Evolutionary conservation across 2,888 invertebrate species (phyloP).

Genomic region (Conchocele bisecta): DNA sequence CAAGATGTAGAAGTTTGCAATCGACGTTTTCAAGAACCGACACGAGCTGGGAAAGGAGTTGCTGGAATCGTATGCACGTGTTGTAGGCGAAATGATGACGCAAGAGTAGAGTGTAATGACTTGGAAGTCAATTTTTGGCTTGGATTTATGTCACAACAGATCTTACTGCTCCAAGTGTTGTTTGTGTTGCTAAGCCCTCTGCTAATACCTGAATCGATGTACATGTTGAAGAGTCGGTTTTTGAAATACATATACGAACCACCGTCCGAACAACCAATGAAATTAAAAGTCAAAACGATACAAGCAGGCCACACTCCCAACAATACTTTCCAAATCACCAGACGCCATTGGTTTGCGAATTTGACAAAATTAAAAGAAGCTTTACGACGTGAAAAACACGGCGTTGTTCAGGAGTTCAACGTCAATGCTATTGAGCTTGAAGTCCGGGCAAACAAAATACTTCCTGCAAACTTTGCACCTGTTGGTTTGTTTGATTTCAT

Average conservation of each 20-base stretch:
- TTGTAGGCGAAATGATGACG: not conserved
- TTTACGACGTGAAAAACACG: not conserved
- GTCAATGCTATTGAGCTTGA: not conserved
- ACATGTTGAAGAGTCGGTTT: not conserved
- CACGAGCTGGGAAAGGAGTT: not conserved
- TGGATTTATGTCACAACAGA: not conserved
- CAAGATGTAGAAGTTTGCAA: not conserved
- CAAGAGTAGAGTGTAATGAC: not conserved
- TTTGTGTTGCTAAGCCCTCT: slow-evolving; percentile 11
- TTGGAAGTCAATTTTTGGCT: not conserved
- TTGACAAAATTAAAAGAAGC: not conserved
- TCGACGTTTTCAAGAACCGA: not conserved
- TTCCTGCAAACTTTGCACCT: slow-evolving; percentile 3
- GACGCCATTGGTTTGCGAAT: not conserved
- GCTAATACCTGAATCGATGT: not conserved
- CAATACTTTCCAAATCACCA: not conserved
- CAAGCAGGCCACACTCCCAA: not conserved
- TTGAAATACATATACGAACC: slow-evolving; percentile 5
- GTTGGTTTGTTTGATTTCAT: slow-evolving; percentile 4
- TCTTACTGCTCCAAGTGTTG: not conserved
- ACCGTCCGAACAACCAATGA: not conserved
- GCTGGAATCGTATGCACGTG: not conserved
- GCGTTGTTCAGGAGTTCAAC: not conserved
- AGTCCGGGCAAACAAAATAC: slow-evolving; percentile 4
- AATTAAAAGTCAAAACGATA: not conserved